Evolutionary conservation across 2,797 vertebrate genomes (phyloP).

Genomic region (Hippoglossus hippoglossus): DNA sequence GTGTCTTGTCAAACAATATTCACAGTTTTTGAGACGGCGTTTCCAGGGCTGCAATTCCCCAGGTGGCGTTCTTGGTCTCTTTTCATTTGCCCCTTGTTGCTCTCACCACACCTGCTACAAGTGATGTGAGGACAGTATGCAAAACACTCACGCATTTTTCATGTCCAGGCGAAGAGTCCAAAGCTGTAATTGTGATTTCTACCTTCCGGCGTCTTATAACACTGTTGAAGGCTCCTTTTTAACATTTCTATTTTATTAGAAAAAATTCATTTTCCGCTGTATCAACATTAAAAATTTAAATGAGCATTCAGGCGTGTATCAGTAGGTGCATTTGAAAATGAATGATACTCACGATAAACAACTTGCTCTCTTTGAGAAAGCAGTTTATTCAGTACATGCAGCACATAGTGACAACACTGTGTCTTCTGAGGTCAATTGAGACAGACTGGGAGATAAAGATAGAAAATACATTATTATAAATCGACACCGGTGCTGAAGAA

Average conservation of each 20-base stretch:
- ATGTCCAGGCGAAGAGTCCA: not conserved
- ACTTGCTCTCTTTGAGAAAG: not conserved
- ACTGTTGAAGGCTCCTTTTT: not conserved
- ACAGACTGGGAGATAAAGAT: constrained; percentile 28
- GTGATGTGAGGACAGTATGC: not conserved
- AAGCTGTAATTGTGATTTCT: not conserved
- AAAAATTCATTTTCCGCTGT: no score
- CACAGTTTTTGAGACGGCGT: no score
- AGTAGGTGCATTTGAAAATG: no score
- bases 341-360: not conserved
- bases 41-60: not conserved
- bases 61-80: not conserved
- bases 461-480: constrained; percentile 27
- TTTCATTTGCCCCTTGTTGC: not conserved
- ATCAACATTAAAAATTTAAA: not conserved
- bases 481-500: constrained; percentile 7
- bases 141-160: not conserved
- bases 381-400: constrained; percentile 3
- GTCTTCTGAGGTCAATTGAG: constrained; percentile 12
- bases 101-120: not conserved
- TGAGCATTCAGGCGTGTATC: not conserved
- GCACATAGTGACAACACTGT: constrained; percentile 11
- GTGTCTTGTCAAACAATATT: no score
- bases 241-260: no score
- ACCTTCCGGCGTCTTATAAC: not conserved